A percentile compares a stretch with the other conserved stretches of the same genome.
Conservation (phyloP, 2,888 invertebrate species). For the Scaptomyza caliginosa region DNA sequence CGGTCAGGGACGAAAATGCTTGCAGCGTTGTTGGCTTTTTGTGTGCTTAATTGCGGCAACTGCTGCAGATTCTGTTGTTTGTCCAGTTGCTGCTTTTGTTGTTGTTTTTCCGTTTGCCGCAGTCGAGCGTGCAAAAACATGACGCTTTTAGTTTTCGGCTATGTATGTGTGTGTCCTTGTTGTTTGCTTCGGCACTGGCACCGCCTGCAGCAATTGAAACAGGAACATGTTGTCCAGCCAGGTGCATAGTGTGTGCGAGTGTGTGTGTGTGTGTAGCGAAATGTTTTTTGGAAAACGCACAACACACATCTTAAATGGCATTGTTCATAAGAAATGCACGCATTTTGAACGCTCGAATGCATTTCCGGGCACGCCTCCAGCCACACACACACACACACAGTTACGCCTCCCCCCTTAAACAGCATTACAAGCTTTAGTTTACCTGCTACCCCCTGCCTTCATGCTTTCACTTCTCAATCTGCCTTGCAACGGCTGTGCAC, state of each 20-base stretch:
- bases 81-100: constrained; percentile 37
- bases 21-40: constrained; percentile 61
- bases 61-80: constrained; percentile 55
- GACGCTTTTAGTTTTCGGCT: constrained; percentile 72
- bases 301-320: constrained; percentile 62
- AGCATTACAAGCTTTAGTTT: constrained; percentile 9
- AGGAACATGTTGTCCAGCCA: constrained; percentile 54
- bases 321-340: constrained; percentile 77
- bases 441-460: constrained; percentile 14
- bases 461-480: background rate
- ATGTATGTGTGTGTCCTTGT: constrained; percentile 49
- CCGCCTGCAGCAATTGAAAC: constrained; percentile 68
- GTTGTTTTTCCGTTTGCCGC: constrained; percentile 49
- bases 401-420: constrained; percentile 15
- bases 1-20: constrained; percentile 61
- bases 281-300: constrained; percentile 58
- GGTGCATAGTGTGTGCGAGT: constrained; percentile 23
- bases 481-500: constrained; percentile 1
- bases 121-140: constrained; percentile 73
- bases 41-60: constrained; percentile 71
- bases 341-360: constrained; percentile 72
- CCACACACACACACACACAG: constrained; percentile 18
- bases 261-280: constrained; percentile 27
- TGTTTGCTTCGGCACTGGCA: constrained; percentile 64
- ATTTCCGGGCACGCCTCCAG: constrained; percentile 65